phyloP scores from a whole-genome alignment of 2,888 invertebrate species.

The Thecophora atra region DNA sequence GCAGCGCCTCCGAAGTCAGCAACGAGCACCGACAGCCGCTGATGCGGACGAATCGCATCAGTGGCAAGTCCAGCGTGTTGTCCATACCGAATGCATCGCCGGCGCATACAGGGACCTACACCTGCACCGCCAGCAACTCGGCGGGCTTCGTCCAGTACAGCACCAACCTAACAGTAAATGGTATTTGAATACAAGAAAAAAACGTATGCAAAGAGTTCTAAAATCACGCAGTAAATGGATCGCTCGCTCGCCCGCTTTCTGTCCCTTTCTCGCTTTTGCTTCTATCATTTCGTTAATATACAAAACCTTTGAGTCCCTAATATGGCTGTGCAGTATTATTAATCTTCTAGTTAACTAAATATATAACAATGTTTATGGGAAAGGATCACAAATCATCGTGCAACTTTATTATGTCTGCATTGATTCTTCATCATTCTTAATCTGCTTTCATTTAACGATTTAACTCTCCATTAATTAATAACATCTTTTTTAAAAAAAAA shows the following conservation, averaged over 20 bases:
- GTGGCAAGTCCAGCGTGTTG: conserved; percentile 72
- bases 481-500: no score
- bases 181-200: conserved; percentile 62
- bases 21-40: conserved; percentile 54
- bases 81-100: conserved; percentile 71
- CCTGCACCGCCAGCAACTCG: conserved; percentile 70
- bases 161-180: conserved; percentile 72
- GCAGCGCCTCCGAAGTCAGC: conserved; percentile 50
- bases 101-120: conserved; percentile 72
- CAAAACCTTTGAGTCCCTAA: no score
- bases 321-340: no score
- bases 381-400: no score
- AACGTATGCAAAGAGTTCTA: background rate
- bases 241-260: background rate
- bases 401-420: no score
- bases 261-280: no score
- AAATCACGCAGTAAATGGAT: background rate
- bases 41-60: conserved; percentile 71
- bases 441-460: no score
- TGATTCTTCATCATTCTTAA: no score
- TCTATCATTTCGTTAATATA: no score
- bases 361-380: no score
- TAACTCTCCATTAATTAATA: no score
- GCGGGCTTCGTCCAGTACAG: conserved; percentile 69
- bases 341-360: no score